phyloP scores from a whole-genome alignment of 2,113 vertebrate species.

The Coptodon rendalli region DNA sequence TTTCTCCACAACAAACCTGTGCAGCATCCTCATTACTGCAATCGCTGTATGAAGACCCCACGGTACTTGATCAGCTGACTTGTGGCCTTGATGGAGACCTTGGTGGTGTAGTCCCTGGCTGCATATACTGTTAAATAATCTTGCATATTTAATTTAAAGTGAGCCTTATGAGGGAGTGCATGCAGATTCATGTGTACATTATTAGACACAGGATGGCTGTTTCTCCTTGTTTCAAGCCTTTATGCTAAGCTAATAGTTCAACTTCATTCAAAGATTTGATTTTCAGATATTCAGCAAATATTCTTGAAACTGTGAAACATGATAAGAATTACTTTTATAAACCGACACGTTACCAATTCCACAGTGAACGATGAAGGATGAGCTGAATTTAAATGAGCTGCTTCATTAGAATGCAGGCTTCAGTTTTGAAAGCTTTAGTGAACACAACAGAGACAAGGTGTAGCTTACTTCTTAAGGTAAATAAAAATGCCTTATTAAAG shows the following conservation, averaged over 20 bases:
- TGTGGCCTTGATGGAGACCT: background rate
- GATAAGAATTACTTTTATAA: background rate
- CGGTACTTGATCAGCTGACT: background rate
- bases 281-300: background rate
- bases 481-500: constrained; percentile 17
- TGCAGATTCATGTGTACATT: background rate
- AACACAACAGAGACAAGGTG: background rate
- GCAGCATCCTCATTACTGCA: background rate
- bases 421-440: background rate
- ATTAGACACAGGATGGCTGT: background rate
- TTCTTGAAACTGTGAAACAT: background rate
- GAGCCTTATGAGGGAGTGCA: background rate
- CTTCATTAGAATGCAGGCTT: background rate
- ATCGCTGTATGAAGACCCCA: background rate
- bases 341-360: background rate
- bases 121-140: background rate
- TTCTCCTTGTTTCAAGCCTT: background rate
- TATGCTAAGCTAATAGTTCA: background rate
- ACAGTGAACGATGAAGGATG: background rate
- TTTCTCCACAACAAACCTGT: background rate
- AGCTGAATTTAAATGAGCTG: background rate
- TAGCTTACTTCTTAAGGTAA: background rate
- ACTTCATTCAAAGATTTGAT: background rate
- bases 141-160: background rate
- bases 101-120: background rate